Evolutionary conservation across 2,888 invertebrate genomes (phyloP).

Genomic region (Lathronympha strigana): DNA sequence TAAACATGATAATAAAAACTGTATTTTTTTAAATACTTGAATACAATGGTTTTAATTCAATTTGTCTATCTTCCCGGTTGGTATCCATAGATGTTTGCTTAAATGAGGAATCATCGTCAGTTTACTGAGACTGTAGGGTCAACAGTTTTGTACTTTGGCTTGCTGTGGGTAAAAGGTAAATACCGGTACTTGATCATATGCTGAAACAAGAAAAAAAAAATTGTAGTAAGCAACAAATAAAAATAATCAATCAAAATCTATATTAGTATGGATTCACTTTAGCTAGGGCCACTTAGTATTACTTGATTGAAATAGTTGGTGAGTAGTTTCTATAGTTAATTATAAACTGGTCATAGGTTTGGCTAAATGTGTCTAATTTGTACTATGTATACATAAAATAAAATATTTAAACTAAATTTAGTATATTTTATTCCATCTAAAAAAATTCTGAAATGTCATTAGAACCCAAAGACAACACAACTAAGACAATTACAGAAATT

Average conservation of each 20-base stretch:
- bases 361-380: too few species aligned
- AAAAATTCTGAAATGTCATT: too few species aligned
- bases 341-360: too few species aligned
- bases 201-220: conserved; percentile 84
- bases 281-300: too few species aligned
- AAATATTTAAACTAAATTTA: not conserved
- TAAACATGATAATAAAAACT: conserved; percentile 78
- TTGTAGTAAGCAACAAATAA: conserved; percentile 11
- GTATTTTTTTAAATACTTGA: conserved; percentile 78
- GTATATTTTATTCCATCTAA: not conserved
- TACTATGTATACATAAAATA: not conserved
- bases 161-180: conserved; percentile 99
- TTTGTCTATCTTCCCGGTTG: conserved; percentile 64
- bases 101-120: conserved; percentile 62
- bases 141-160: conserved; percentile 94
- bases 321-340: too few species aligned
- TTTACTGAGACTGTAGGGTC: conserved; percentile 73
- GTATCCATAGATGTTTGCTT: conserved; percentile 50
- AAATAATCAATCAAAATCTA: too few species aligned
- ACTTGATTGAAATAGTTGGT: too few species aligned
- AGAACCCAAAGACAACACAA: too few species aligned
- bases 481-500: too few species aligned
- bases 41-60: conserved; percentile 78
- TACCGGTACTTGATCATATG: conserved; percentile 99
- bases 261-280: too few species aligned